These are phyloP conservation scores for Sipunculus nudus DNA, from an alignment of 2,888 invertebrate genomes.

Conservation along the genomic window DNA sequence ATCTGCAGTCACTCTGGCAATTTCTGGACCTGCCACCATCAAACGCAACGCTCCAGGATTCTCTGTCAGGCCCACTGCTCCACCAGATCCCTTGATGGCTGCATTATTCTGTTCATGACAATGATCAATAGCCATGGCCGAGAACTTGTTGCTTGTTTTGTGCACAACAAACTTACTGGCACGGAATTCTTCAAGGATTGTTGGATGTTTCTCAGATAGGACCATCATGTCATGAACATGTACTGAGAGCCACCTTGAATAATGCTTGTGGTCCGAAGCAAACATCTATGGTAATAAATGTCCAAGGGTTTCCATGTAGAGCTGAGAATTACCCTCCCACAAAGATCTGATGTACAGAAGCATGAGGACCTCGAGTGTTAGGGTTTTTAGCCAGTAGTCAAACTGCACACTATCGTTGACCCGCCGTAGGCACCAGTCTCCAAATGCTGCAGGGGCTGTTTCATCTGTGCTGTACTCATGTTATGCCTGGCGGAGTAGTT, in stretches of 20 bases:
- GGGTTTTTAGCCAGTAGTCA: not conserved
- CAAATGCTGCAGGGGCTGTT: not conserved
- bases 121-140: constrained; percentile 12
- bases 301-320: too few relatives aligned
- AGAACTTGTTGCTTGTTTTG: constrained; percentile 12
- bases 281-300: too few relatives aligned
- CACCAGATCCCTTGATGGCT: constrained; percentile 7
- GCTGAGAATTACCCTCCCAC: not conserved
- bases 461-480: not conserved
- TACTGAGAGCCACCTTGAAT: constrained; percentile 7
- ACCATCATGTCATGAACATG: constrained; percentile 1
- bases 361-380: not conserved
- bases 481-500: not conserved
- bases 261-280: constrained; percentile 3
- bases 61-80: constrained; percentile 9
- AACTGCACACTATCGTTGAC: too few relatives aligned
- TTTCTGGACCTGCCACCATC: constrained; percentile 14
- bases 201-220: constrained; percentile 8
- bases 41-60: constrained; percentile 1
- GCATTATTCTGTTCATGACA: constrained; percentile 10
- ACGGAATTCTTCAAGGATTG: not conserved
- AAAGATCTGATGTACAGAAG: not conserved
- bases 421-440: not conserved
- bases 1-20: not conserved
- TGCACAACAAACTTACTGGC: constrained; percentile 8